phyloP scores from a whole-genome alignment of 1,140 invertebrate species.

The Nixonia krombeini region DNA sequence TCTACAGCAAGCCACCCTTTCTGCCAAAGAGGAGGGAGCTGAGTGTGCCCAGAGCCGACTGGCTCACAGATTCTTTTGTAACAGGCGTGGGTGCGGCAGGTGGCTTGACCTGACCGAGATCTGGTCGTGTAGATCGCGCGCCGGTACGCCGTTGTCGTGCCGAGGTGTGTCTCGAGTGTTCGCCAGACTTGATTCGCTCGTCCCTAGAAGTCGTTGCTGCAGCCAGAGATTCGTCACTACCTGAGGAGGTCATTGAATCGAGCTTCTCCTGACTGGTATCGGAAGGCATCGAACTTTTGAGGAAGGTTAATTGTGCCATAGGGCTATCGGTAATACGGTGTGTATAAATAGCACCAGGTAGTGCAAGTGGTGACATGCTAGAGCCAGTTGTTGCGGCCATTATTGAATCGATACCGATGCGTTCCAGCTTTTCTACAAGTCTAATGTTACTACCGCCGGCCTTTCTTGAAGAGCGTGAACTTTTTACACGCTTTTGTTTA shows the following conservation, averaged over 20 bases:
- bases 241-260: conserved; percentile 51
- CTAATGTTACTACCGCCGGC: conserved; percentile 71
- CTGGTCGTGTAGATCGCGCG: conserved; percentile 71
- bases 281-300: conserved; percentile 74
- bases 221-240: conserved; percentile 47
- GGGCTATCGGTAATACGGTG: conserved; percentile 77
- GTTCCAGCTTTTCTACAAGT: conserved; percentile 79
- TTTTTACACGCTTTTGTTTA: conserved; percentile 55
- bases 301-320: conserved; percentile 81
- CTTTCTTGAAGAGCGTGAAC: no score
- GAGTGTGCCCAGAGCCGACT: conserved; percentile 81
- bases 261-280: conserved; percentile 59
- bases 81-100: conserved; percentile 56
- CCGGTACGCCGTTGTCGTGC: conserved; percentile 60
- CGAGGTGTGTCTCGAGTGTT: conserved; percentile 20
- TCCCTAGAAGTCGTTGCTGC: conserved; percentile 3
- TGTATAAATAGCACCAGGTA: conserved; percentile 72
- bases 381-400: conserved; percentile 71
- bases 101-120: conserved; percentile 74
- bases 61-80: conserved; percentile 67
- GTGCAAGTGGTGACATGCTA: conserved; percentile 73
- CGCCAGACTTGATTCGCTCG: background rate
- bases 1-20: conserved; percentile 84
- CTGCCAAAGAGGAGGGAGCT: conserved; percentile 86
- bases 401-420: conserved; percentile 78